Conservation (phyloP, 2,888 invertebrate genomes). For the Ochropacha duplaris region DNA sequence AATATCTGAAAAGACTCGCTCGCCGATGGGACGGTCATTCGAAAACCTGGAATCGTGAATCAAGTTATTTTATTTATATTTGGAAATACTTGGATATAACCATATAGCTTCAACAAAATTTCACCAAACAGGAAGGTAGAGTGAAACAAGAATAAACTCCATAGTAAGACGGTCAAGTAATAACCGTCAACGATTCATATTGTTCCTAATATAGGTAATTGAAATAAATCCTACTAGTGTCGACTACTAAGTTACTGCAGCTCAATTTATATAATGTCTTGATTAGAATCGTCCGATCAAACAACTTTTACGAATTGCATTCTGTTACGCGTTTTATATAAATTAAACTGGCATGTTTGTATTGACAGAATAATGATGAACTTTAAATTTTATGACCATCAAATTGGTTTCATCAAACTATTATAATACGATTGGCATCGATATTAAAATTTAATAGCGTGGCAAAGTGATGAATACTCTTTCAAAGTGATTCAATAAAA, state of each 20-base stretch:
- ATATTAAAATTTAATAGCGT: background rate
- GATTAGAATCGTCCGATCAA: too few relatives aligned
- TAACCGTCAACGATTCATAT: slow-evolving; percentile 17
- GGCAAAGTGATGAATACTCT: background rate
- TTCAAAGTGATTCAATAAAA: background rate
- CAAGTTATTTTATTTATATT: background rate
- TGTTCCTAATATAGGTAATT: too few relatives aligned
- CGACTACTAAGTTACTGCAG: too few relatives aligned
- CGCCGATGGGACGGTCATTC: too few relatives aligned
- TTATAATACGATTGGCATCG: background rate
- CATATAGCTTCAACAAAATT: background rate
- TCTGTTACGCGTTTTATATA: background rate
- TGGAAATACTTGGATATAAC: background rate
- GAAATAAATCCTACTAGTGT: too few relatives aligned
- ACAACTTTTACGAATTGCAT: too few relatives aligned
- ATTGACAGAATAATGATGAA: background rate
- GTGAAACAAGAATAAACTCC: slow-evolving; percentile 27
- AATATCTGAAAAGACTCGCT: too few relatives aligned
- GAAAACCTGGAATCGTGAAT: too few relatives aligned
- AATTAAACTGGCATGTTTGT: background rate
- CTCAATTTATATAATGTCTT: too few relatives aligned
- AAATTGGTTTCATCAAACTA: background rate
- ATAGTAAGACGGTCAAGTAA: slow-evolving; percentile 22
- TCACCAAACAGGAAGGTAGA: slow-evolving; percentile 20
- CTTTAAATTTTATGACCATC: background rate